Evolutionary conservation across 2,888 invertebrate species (phyloP).

Genomic region (Ennomos fuscantarius): DNA sequence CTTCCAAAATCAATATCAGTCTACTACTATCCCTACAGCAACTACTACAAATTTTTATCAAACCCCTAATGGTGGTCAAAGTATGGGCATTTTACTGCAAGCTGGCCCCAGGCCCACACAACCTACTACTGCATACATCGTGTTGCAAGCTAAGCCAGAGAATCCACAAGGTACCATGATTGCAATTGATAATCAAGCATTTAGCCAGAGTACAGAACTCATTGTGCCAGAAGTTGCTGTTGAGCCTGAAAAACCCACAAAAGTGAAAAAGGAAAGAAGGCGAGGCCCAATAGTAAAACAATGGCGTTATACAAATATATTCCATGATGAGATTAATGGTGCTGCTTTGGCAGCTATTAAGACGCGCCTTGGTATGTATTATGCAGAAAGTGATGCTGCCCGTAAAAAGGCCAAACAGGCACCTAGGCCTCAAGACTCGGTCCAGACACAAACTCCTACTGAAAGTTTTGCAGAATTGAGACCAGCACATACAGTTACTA

Average conservation of each 20-base stretch:
- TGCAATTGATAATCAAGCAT: conserved; percentile 58
- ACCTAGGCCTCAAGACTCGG: conserved; percentile 60
- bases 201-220: conserved; percentile 52
- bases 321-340: conserved; percentile 84
- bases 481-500: conserved; percentile 74
- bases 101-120: conserved; percentile 69
- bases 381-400: conserved; percentile 80
- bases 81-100: conserved; percentile 77
- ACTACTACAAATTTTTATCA: conserved; percentile 76
- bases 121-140: conserved; percentile 73
- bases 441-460: conserved; percentile 63
- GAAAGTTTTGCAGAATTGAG: conserved; percentile 66
- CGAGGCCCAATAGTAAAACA: conserved; percentile 81
- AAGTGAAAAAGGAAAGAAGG: conserved; percentile 74
- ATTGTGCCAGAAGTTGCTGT: conserved; percentile 36
- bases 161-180: conserved; percentile 64
- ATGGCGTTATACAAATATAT: conserved; percentile 84
- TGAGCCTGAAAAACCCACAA: conserved; percentile 58
- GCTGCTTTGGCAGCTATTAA: conserved; percentile 82
- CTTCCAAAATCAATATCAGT: conserved; percentile 79
- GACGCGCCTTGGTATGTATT: conserved; percentile 80
- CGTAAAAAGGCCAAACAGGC: conserved; percentile 76
- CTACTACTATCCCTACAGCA: conserved; percentile 64
- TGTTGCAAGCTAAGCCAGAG: conserved; percentile 75
- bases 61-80: conserved; percentile 70